Evolutionary conservation across 2,888 invertebrate species (phyloP).

Genomic region (Noctua comes): DNA sequence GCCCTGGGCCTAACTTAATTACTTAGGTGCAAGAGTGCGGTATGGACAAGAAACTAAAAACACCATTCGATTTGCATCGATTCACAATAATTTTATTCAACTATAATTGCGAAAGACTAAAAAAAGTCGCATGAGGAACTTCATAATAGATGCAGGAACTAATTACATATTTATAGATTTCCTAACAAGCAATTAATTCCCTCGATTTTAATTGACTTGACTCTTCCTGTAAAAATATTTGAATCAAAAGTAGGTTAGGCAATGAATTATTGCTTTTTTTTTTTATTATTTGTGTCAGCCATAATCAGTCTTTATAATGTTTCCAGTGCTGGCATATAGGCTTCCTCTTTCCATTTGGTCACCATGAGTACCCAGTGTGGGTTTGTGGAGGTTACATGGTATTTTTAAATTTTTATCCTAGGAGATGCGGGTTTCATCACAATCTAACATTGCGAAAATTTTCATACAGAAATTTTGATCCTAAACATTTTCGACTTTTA

Average conservation of each 20-base stretch:
- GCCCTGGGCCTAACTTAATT: accelerated
- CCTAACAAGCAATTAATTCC: constrained; percentile 18
- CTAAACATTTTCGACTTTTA: too few species aligned
- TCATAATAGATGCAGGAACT: constrained; percentile 30
- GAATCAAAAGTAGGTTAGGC: constrained; percentile 10
- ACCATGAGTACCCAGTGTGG: background rate
- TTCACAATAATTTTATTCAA: background rate
- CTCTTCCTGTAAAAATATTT: constrained; percentile 13
- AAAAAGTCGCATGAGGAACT: constrained; percentile 9
- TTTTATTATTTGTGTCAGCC: background rate
- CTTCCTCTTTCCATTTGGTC: background rate
- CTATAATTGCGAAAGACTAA: background rate
- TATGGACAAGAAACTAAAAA: background rate
- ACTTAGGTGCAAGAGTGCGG: accelerated
- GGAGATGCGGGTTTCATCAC: background rate
- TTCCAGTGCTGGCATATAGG: background rate
- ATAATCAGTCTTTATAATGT: too few species aligned
- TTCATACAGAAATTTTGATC: too few species aligned
- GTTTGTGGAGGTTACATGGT: background rate
- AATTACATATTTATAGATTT: constrained; percentile 15
- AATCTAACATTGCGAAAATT: too few species aligned
- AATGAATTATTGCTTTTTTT: background rate
- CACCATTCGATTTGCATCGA: background rate
- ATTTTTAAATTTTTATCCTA: background rate
- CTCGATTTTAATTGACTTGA: constrained; percentile 18